Evolutionary conservation across 2,888 invertebrate species (phyloP), one percentile per base, ranked within the genome.

Genomic region (Mesorhabditis sp.): DNA sequence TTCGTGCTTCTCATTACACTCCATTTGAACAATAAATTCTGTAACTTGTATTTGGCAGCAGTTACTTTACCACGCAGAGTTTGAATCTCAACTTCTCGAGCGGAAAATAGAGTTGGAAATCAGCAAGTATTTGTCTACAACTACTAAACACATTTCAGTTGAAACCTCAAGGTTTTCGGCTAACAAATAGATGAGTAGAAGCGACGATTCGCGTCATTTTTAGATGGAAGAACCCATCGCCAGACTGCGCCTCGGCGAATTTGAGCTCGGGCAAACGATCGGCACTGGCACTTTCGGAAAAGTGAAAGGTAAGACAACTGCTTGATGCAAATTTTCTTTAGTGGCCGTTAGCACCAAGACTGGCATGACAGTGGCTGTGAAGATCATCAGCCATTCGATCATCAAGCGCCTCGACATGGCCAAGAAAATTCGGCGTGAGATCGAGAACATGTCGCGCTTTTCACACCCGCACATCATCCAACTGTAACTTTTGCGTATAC

Each of bases 251-350:
- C 58, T 96, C 86, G 98, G 97, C 0, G 95, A 97, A 87, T 99
- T 98, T 87, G 92, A 93, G 67, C 88, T 98, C 67, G 96, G 96
- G 13, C 91, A 91, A 83, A 93, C 92, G 4, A 89, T 99, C 64
- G 97, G 97, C 61, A 93, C 95, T 61, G 97, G 98, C 44, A 97
- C 98, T 4, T 98, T 98, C 88, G 98, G 98, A 70, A 99, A 99
- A 90, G 98, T 98, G 4, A 99, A 98, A 90, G 94, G 90, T 63
- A 4, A 43, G 28, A n/a, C 43, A 63, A 43, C 45, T 15, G 28
- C 43, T 5, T 28, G 28, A 7, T 62, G 28, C n/a, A 58, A 4
- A 65, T 72, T 72, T 66, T 44, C 87, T 87, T 45, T 85, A 91
- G 91, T 96, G 85, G 98, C 96, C 7, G 94, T 94, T 86, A 97